Evolutionary conservation across 2,113 vertebrate genomes (phyloP), one percentile per base, ranked within the genome.

Genomic region (Anolis sagrei): DNA sequence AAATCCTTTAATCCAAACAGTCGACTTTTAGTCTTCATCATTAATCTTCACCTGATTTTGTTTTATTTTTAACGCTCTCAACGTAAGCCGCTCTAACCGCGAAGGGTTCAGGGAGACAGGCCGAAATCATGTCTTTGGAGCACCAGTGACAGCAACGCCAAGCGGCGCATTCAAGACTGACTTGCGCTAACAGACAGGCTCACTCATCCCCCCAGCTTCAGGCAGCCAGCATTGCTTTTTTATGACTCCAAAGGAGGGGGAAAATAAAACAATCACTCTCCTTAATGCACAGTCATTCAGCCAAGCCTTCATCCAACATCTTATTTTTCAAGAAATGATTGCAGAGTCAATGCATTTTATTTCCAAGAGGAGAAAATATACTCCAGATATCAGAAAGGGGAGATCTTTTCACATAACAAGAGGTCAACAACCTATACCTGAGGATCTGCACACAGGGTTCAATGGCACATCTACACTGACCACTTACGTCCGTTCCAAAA

Each of bases 41-140:
- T 36, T 72, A 34, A 10, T 54, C 51, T 36, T 25, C 68, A 25
- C 69, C n/a, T 25, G 25, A 66, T 64, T 70, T 25, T 18, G 14
- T 64, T 68, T 68, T 44, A 4, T 44, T 44, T 44, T 44, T 44
- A 44, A 21, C 23, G 29, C 11, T 29, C 1, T n/a, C 3, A 64
- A 69, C 5, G 8, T 2, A 32, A n/a, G 66, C 39, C 9, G 11
- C 7, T 2, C 16, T 49, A n/a, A 2, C n/a, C 21, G 1, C 68
- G 54, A 36, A 9, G 49, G 68, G 7, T 58, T 7, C 80, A 34
- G 49, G 58, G n/a, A 78, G 48, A 54, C 80, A 72, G 49, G 2
- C 19, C 1, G 2, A 29, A 77, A n/a, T 32, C n/a, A 16, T 11
- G 5, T 0, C 5, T 0, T 23, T 3, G 21, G 25, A 19, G 6